These are phyloP conservation scores for Rhinogobius similis DNA, from an alignment of 2,113 vertebrate species.

Conservation along the genomic window DNA sequence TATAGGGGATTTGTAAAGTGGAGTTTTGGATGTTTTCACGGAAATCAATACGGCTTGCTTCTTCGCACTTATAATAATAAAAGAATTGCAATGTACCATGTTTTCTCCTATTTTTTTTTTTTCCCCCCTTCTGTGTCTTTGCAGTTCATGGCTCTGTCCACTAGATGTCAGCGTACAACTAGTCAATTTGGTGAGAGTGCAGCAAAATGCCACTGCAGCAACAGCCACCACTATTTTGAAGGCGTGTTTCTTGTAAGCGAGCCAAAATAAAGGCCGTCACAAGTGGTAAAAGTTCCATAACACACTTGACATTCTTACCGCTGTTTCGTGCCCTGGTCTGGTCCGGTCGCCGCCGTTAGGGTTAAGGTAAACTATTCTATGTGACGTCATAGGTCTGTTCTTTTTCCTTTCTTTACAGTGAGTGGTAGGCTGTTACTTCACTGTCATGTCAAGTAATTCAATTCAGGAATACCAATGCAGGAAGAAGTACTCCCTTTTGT, in stretches of 20 bases:
- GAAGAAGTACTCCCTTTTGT: too few species aligned
- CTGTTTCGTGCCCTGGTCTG: slow-evolving; percentile 17
- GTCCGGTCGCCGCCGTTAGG: slow-evolving; percentile 11
- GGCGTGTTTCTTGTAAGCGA: slow-evolving; percentile 4
- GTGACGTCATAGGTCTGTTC: not conserved
- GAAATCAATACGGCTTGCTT: slow-evolving; percentile 21
- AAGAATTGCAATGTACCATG: slow-evolving; percentile 36
- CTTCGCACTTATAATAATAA: slow-evolving; percentile 49
- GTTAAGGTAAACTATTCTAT: not conserved
- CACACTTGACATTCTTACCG: slow-evolving; percentile 3
- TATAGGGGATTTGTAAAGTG: slow-evolving; percentile 8
- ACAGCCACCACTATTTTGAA: not conserved
- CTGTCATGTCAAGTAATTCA: not conserved
- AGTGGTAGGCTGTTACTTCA: not conserved
- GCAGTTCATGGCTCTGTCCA: not conserved
- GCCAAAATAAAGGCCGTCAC: not conserved
- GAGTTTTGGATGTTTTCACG: slow-evolving; percentile 3
- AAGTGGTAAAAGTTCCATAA: slow-evolving; percentile 17
- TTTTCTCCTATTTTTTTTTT: not conserved
- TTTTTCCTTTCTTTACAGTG: not conserved
- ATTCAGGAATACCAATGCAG: too few species aligned
- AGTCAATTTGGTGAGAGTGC: not conserved
- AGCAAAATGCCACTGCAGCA: not conserved
- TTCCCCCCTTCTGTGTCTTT: not conserved
- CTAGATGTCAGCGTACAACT: slow-evolving; percentile 38